These are phyloP conservation scores for Parapsyche elsis DNA, from an alignment of 1,140 invertebrate species.

Conservation along the genomic window DNA sequence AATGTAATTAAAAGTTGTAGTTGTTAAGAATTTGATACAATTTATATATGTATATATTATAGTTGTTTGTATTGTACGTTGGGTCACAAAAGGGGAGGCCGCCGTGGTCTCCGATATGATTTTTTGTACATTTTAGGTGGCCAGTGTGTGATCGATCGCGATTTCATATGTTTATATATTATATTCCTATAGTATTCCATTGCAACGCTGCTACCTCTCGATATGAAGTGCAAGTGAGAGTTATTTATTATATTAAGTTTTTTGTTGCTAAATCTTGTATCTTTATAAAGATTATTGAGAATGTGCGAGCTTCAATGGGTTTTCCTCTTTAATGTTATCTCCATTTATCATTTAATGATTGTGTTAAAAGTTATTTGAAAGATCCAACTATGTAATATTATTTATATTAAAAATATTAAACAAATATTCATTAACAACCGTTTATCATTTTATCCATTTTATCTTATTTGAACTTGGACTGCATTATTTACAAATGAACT, in stretches of 20 bases:
- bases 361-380: slow-evolving; percentile 28
- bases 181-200: slow-evolving; percentile 54
- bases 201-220: slow-evolving; percentile 50
- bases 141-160: slow-evolving; percentile 10
- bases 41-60: slow-evolving; percentile 36
- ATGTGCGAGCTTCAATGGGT: slow-evolving; percentile 10
- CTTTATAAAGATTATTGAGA: slow-evolving; percentile 23
- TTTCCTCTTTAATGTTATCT: slow-evolving; percentile 15
- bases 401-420: slow-evolving; percentile 39
- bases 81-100: slow-evolving; percentile 11
- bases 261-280: slow-evolving; percentile 16
- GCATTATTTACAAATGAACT: too few relatives aligned
- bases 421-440: slow-evolving; percentile 16
- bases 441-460: not conserved
- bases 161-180: slow-evolving; percentile 24
- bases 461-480: not conserved
- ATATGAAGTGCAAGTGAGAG: slow-evolving; percentile 17
- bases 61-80: slow-evolving; percentile 11
- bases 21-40: slow-evolving; percentile 45
- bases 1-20: slow-evolving; percentile 28
- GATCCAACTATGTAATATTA: slow-evolving; percentile 33
- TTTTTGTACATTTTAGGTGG: slow-evolving; percentile 19
- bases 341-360: slow-evolving; percentile 18
- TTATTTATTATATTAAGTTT: slow-evolving; percentile 18
- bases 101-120: not conserved